These are phyloP conservation scores for Lasius fuliginosus DNA, from an alignment of 2,888 invertebrate species.

Conservation along the genomic window DNA sequence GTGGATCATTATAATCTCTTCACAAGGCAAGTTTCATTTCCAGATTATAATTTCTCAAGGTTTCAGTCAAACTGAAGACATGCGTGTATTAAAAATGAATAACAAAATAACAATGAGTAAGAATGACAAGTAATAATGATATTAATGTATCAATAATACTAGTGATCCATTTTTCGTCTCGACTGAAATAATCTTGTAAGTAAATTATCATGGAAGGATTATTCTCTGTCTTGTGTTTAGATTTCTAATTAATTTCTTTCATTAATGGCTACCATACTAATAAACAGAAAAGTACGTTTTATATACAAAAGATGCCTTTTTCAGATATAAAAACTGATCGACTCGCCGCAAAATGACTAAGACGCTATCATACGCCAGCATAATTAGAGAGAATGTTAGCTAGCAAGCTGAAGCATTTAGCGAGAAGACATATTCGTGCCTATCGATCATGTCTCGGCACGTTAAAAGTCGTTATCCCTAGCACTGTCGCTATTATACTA, in stretches of 20 bases:
- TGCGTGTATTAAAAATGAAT: slow-evolving; percentile 27
- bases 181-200: slow-evolving; percentile 55
- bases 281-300: slow-evolving; percentile 19
- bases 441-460: neutral
- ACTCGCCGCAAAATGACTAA: neutral
- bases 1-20: slow-evolving; percentile 40
- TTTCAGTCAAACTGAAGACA: slow-evolving; percentile 48
- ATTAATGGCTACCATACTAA: slow-evolving; percentile 14
- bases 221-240: slow-evolving; percentile 64
- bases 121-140: neutral
- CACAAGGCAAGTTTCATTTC: slow-evolving; percentile 57
- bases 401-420: slow-evolving; percentile 20
- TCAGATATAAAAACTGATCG: neutral
- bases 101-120: slow-evolving; percentile 20
- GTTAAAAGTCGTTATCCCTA: slow-evolving; percentile 11
- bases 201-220: slow-evolving; percentile 15
- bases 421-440: slow-evolving; percentile 22
- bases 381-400: neutral
- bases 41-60: slow-evolving; percentile 11
- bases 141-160: slow-evolving; percentile 9
- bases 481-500: slow-evolving; percentile 47
- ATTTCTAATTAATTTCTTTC: slow-evolving; percentile 52
- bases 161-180: slow-evolving; percentile 57
- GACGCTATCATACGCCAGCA: neutral
- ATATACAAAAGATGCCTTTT: neutral